phyloP scores from a whole-genome alignment of 2,113 vertebrate species.

The Perca schrenkii region DNA sequence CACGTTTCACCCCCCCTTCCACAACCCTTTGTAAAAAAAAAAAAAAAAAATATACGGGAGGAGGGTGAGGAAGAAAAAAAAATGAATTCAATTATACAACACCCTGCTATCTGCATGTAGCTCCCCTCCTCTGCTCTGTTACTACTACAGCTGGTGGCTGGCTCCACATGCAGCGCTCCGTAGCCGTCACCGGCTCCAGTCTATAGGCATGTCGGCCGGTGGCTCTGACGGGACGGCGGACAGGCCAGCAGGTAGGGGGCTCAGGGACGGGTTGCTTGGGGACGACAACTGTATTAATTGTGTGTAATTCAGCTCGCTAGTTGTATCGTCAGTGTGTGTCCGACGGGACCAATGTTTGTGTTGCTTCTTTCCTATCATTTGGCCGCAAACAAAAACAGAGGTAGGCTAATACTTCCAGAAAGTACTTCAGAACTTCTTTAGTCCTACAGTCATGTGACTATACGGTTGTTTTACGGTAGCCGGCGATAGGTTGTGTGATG shows the following conservation, averaged over 20 bases:
- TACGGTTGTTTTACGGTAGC: no score
- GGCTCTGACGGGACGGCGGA: constrained; percentile 56
- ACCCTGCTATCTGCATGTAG: constrained; percentile 4
- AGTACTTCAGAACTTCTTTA: neutral
- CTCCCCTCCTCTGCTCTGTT: constrained; percentile 41
- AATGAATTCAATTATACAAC: constrained; percentile 78
- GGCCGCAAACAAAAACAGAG: neutral
- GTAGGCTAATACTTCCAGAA: neutral
- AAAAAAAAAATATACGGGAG: constrained; percentile 8
- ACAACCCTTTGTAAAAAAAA: constrained; percentile 19
- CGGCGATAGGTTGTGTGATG: neutral
- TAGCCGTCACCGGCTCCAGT: constrained; percentile 57
- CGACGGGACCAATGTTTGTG: neutral
- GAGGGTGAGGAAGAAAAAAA: constrained; percentile 33
- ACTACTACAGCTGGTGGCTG: constrained; percentile 65
- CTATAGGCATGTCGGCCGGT: constrained; percentile 72
- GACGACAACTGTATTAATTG: neutral
- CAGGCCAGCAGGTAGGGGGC: constrained; percentile 56
- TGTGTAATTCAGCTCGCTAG: neutral
- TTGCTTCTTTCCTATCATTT: no score
- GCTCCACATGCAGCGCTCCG: constrained; percentile 62
- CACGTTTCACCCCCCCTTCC: constrained; percentile 24
- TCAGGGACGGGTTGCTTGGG: neutral
- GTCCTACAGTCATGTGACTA: neutral
- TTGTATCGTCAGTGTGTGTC: no score